Conservation (phyloP, 2,113 vertebrate genomes). For the Pelusios castaneus region DNA sequence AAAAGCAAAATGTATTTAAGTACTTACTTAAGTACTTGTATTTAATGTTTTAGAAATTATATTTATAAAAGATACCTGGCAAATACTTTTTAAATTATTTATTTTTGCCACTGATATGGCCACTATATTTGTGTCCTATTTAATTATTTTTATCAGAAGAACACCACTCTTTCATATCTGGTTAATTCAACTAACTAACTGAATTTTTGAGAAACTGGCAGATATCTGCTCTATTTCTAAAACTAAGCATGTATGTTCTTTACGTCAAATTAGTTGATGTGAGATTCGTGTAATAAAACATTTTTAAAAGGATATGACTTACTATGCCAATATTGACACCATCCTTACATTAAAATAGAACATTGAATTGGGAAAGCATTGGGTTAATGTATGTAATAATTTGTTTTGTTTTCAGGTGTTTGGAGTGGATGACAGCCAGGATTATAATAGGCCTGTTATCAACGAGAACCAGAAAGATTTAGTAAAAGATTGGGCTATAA, state of each 20-base stretch:
- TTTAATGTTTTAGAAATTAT: neutral
- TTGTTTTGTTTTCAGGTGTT: slow-evolving; percentile 89
- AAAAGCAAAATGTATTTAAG: neutral
- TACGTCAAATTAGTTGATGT: neutral
- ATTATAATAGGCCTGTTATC: slow-evolving; percentile 84
- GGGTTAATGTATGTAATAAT: slow-evolving; percentile 74
- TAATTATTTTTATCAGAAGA: slow-evolving; percentile 3
- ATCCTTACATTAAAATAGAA: slow-evolving; percentile 66
- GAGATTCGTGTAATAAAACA: slow-evolving; percentile 13
- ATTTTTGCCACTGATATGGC: neutral
- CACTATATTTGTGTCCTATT: neutral
- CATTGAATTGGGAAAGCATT: slow-evolving; percentile 55
- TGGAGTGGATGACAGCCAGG: slow-evolving; percentile 91
- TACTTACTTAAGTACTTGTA: neutral
- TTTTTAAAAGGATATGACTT: slow-evolving; percentile 2
- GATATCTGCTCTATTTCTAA: neutral
- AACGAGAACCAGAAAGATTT: slow-evolving; percentile 83
- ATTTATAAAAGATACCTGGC: neutral
- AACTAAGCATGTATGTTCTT: neutral
- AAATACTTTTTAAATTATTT: neutral
- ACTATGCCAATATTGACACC: slow-evolving; percentile 49
- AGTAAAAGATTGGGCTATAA: slow-evolving; percentile 83
- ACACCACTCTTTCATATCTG: slow-evolving; percentile 46
- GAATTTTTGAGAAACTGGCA: neutral
- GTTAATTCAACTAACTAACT: slow-evolving; percentile 41